A percentile compares a stretch with the other conserved stretches of the same genome.
Conservation (phyloP, 2,888 invertebrate species). For the Sipunculus nudus region DNA sequence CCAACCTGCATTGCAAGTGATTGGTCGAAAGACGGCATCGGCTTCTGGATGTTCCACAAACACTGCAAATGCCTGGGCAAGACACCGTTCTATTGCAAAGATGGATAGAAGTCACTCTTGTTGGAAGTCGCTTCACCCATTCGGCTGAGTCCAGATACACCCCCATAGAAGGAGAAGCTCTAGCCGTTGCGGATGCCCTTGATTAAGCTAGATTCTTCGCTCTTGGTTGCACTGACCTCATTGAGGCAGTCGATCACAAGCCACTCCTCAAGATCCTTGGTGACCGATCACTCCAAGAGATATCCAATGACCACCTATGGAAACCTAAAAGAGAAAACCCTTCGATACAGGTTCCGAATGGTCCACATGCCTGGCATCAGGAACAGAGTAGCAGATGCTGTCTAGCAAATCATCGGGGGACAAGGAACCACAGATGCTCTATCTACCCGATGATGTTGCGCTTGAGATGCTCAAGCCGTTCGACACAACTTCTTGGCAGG, state of each 20-base stretch:
- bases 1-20: constrained; percentile 45
- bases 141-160: constrained; percentile 30
- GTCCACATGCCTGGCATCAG: constrained; percentile 32
- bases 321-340: constrained; percentile 44
- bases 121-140: constrained; percentile 39
- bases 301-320: constrained; percentile 31
- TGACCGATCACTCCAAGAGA: constrained; percentile 25
- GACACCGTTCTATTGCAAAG: constrained; percentile 31
- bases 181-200: constrained; percentile 18
- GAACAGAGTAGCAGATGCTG: constrained; percentile 30
- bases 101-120: constrained; percentile 37
- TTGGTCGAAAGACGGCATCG: constrained; percentile 43
- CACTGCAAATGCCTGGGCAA: constrained; percentile 28
- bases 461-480: no score
- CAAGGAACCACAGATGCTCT: no score
- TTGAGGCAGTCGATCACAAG: constrained; percentile 29
- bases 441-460: no score
- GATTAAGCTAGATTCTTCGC: constrained; percentile 22
- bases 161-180: constrained; percentile 33
- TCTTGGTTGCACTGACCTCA: constrained; percentile 21
- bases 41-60: no score
- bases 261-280: constrained; percentile 25
- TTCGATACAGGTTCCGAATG: constrained; percentile 35
- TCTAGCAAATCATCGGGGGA: constrained; percentile 36
- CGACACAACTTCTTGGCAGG: no score